Evolutionary conservation across 2,888 invertebrate species (phyloP).

Genomic region (Polydesmus complanatus): DNA sequence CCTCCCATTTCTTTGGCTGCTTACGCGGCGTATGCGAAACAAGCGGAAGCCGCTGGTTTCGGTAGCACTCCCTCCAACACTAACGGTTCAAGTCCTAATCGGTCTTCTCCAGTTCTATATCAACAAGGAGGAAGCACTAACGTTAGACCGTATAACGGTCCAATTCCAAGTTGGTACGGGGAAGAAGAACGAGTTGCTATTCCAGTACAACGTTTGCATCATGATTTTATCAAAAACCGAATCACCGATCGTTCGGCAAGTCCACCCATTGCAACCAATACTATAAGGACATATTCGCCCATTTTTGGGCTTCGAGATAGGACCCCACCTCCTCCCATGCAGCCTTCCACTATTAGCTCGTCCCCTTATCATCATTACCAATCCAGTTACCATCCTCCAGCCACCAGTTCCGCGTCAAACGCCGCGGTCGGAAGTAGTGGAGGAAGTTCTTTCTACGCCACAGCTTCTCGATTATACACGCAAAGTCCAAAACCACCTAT

Average conservation of each 20-base stretch:
- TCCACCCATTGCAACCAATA: neutral
- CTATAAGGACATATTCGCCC: conserved; percentile 1
- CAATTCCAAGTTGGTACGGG: conserved; percentile 13
- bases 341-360: neutral
- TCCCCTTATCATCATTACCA: conserved; percentile 1
- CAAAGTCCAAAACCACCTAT: conserved; percentile 2
- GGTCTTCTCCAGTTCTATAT: neutral
- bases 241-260: conserved; percentile 11
- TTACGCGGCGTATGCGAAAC: neutral
- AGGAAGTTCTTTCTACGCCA: conserved; percentile 9
- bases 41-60: neutral
- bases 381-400: neutral
- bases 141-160: neutral
- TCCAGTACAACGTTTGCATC: neutral
- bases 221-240: conserved; percentile 6
- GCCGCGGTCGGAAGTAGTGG: neutral
- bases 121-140: too few relatives aligned
- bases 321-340: neutral
- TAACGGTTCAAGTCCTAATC: neutral
- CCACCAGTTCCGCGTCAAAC: neutral
- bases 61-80: neutral
- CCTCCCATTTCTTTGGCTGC: neutral
- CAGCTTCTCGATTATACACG: conserved; percentile 6
- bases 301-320: neutral
- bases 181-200: conserved; percentile 1